phyloP scores from a whole-genome alignment of 2,888 invertebrate species.

The Xylota segnis region DNA sequence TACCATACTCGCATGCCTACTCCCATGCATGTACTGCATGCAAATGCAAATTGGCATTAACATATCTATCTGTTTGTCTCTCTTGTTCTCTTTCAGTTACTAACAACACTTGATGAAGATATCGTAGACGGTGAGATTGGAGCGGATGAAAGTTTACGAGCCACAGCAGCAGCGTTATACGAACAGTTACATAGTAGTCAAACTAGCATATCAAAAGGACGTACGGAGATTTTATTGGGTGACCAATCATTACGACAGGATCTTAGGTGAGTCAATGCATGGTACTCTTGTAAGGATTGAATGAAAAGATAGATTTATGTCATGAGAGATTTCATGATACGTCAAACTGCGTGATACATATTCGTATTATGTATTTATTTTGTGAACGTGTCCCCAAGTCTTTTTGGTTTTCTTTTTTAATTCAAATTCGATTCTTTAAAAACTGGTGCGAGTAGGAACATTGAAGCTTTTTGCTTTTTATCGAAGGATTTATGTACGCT shows the following conservation, averaged over 20 bases:
- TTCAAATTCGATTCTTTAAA: too few species aligned
- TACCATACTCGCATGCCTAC: too few species aligned
- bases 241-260: slow-evolving; percentile 83
- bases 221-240: slow-evolving; percentile 84
- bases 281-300: background rate
- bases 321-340: background rate
- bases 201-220: slow-evolving; percentile 85
- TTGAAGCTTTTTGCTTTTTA: too few species aligned
- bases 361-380: too few species aligned
- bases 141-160: slow-evolving; percentile 77
- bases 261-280: slow-evolving; percentile 81
- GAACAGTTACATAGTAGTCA: slow-evolving; percentile 81
- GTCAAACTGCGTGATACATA: too few species aligned
- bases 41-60: background rate
- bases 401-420: too few species aligned
- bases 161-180: slow-evolving; percentile 78
- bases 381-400: too few species aligned
- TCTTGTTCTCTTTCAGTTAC: slow-evolving; percentile 80
- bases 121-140: slow-evolving; percentile 80
- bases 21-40: background rate
- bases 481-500: too few species aligned
- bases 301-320: background rate
- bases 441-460: too few species aligned
- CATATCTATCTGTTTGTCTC: background rate
- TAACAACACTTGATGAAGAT: slow-evolving; percentile 82